Conservation (phyloP, 1,140 invertebrate species). For the Scaptodrosophila lebanonensis region DNA sequence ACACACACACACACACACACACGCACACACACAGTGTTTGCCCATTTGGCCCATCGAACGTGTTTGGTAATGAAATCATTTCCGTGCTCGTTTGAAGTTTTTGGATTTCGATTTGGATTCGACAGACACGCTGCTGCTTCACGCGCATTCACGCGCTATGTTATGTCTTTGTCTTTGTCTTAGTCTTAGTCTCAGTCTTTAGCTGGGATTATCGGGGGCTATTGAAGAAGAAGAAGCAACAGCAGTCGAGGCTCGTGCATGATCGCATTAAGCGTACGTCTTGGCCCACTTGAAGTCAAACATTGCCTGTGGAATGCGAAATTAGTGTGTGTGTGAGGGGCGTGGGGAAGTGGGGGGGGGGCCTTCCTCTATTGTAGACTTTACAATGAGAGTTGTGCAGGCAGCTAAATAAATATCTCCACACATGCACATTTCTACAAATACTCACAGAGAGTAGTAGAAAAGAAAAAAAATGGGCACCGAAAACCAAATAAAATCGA, state of each 20-base stretch:
- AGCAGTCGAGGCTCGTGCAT: slow-evolving; percentile 21
- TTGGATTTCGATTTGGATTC: slow-evolving; percentile 40
- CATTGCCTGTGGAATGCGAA: slow-evolving; percentile 60
- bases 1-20: not conserved
- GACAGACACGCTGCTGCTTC: too few relatives aligned
- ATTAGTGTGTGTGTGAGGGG: slow-evolving; percentile 35
- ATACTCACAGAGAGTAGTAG: not conserved
- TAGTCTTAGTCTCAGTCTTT: slow-evolving; percentile 3
- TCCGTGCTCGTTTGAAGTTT: slow-evolving; percentile 71
- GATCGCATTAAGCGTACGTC: slow-evolving; percentile 60
- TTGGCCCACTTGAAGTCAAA: slow-evolving; percentile 49
- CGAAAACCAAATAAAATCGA: slow-evolving; percentile 50
- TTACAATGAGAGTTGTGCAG: not conserved
- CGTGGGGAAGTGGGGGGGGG: not conserved
- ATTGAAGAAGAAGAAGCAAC: not conserved
- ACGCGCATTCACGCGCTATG: too few relatives aligned
- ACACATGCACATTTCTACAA: not conserved
- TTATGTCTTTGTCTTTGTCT: slow-evolving; percentile 18
- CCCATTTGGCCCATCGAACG: slow-evolving; percentile 42
- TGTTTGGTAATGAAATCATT: slow-evolving; percentile 74
- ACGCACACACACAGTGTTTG: slow-evolving; percentile 1
- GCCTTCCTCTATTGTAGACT: too few relatives aligned
- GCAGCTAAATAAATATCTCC: slow-evolving; percentile 1
- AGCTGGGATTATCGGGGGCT: slow-evolving; percentile 3
- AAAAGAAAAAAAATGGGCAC: slow-evolving; percentile 12